Conservation (phyloP, 2,888 invertebrate species). For the Lutraria lutraria region DNA sequence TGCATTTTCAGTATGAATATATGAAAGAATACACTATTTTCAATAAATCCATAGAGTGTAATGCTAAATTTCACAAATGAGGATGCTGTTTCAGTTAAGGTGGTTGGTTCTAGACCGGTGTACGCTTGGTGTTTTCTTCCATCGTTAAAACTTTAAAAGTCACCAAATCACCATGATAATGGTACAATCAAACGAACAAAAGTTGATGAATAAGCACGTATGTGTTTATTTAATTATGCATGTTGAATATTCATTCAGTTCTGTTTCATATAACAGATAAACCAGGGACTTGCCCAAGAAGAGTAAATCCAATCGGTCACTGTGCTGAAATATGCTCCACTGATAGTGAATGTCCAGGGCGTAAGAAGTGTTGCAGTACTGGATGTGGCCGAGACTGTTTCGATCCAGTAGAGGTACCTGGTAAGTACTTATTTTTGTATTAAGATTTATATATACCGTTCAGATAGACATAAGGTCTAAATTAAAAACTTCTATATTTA, state of each 20-base stretch:
- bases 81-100: background rate
- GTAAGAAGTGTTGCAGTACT: slow-evolving; percentile 18
- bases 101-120: background rate
- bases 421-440: background rate
- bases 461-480: too few species aligned
- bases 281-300: slow-evolving; percentile 1
- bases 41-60: too few species aligned
- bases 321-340: slow-evolving; percentile 4
- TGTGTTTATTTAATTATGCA: background rate
- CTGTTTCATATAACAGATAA: background rate
- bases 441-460: too few species aligned
- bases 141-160: background rate
- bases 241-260: background rate
- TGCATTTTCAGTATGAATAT: too few species aligned
- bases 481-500: too few species aligned
- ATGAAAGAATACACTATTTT: too few species aligned
- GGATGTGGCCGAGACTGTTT: slow-evolving; percentile 24
- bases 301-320: background rate
- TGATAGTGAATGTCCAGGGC: background rate
- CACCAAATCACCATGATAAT: background rate
- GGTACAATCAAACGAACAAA: background rate
- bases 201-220: background rate
- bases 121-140: background rate
- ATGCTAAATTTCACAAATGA: too few species aligned
- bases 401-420: background rate